Conservation (phyloP, 2,113 vertebrate genomes). For the Bagarius yarrelli region DNA sequence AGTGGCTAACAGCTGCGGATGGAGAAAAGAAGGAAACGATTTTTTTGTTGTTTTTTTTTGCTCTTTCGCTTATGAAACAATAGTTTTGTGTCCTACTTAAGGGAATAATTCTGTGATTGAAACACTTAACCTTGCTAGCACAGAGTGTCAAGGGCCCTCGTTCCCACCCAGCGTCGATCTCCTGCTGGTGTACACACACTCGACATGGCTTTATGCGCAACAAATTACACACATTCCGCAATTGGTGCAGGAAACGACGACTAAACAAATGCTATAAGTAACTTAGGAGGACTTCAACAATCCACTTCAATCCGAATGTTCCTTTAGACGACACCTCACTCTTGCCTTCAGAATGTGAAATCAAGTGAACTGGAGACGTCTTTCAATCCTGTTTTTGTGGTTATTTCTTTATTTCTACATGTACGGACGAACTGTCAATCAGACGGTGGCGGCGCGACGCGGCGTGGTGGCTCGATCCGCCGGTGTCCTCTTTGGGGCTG, state of each 20-base stretch:
- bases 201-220: not conserved
- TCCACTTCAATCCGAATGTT: not conserved
- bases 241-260: not conserved
- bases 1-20: not conserved
- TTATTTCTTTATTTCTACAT: constrained; percentile 13
- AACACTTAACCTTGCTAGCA: constrained; percentile 27
- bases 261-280: not conserved
- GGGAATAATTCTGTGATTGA: constrained; percentile 14
- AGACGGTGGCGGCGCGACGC: not conserved
- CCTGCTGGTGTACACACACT: not conserved
- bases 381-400: not conserved
- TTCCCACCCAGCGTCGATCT: not conserved
- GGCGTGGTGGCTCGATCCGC: not conserved
- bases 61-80: constrained; percentile 30
- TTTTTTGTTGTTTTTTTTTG: not conserved
- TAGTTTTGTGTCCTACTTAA: constrained; percentile 19
- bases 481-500: constrained; percentile 22
- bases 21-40: not conserved
- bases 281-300: not conserved
- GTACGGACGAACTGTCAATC: constrained; percentile 40
- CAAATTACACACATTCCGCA: constrained; percentile 3
- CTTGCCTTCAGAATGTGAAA: too few species aligned
- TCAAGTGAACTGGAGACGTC: constrained; percentile 1
- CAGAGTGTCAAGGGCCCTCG: not conserved
- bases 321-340: not conserved